Evolutionary conservation across 2,797 vertebrate genomes (phyloP).

Genomic region (Harpagifer antarcticus): DNA sequence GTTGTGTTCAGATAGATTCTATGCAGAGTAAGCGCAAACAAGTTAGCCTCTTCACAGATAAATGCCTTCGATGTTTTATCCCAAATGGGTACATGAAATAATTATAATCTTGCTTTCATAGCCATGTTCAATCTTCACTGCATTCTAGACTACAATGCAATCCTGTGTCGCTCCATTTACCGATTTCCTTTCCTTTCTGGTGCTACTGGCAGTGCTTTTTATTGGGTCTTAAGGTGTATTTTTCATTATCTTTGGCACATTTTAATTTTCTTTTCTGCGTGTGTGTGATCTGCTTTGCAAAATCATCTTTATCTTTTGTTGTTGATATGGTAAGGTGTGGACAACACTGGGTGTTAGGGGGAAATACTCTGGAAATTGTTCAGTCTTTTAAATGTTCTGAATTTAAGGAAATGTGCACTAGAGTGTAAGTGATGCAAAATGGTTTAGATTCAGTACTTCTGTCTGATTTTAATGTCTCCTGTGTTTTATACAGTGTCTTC

Average conservation of each 20-base stretch:
- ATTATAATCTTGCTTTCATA: constrained; percentile 64
- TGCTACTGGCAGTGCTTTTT: constrained; percentile 87
- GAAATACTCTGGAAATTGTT: constrained; percentile 32
- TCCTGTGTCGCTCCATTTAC: constrained; percentile 83
- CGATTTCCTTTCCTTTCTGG: constrained; percentile 76
- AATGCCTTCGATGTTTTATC: constrained; percentile 85
- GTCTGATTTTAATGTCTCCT: constrained; percentile 91
- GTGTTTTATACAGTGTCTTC: constrained; percentile 94
- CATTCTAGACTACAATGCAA: constrained; percentile 47
- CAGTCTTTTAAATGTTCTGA: constrained; percentile 80
- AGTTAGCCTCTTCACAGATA: constrained; percentile 84
- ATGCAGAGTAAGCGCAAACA: constrained; percentile 87
- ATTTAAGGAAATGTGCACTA: constrained; percentile 92
- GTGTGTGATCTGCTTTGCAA: constrained; percentile 62
- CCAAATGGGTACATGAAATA: constrained; percentile 85
- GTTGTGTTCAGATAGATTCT: constrained; percentile 81
- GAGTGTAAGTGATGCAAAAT: constrained; percentile 83
- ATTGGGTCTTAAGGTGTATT: constrained; percentile 77
- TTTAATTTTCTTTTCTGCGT: constrained; percentile 57
- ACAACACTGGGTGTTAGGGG: constrained; percentile 65
- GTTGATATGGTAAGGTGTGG: constrained; percentile 86
- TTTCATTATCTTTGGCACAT: constrained; percentile 82
- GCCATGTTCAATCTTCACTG: constrained; percentile 79
- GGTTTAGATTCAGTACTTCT: constrained; percentile 89
- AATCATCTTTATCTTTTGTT: constrained; percentile 78